Percentiles rank a stretch among this genome's conserved stretches.
Conservation (phyloP, 2,113 vertebrate species). For the Mirounga angustirostris region DNA sequence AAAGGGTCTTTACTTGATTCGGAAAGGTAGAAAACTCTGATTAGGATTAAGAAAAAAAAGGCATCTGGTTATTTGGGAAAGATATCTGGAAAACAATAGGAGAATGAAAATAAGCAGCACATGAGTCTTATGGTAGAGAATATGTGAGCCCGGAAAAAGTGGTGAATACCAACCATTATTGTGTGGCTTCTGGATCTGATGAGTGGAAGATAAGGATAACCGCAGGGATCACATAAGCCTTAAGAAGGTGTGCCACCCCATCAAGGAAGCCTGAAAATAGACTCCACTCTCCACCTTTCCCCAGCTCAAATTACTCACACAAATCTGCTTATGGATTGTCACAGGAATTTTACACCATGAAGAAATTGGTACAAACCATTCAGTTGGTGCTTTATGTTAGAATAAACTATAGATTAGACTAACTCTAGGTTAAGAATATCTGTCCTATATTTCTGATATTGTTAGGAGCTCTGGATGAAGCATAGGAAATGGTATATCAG, state of each 20-base stretch:
- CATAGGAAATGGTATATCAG: neutral
- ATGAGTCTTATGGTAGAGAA: neutral
- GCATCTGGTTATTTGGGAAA: neutral
- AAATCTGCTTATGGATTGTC: neutral
- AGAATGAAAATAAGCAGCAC: neutral
- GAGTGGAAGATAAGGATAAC: neutral
- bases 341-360: neutral
- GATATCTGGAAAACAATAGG: neutral
- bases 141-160: neutral
- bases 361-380: neutral
- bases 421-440: neutral
- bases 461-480: neutral
- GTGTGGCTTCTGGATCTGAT: neutral
- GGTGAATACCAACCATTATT: neutral
- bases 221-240: neutral
- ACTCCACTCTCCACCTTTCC: neutral
- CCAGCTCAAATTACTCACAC: neutral
- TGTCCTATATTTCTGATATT: neutral
- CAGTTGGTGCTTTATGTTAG: neutral
- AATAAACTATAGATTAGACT: neutral
- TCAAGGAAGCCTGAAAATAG: neutral
- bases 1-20: neutral
- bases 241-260: neutral
- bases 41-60: constrained; percentile 1
- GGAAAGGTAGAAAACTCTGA: neutral